Base-by-base conservation (phyloP, 2,113 vertebrate species). In the Hystrix brachyura region DNA sequence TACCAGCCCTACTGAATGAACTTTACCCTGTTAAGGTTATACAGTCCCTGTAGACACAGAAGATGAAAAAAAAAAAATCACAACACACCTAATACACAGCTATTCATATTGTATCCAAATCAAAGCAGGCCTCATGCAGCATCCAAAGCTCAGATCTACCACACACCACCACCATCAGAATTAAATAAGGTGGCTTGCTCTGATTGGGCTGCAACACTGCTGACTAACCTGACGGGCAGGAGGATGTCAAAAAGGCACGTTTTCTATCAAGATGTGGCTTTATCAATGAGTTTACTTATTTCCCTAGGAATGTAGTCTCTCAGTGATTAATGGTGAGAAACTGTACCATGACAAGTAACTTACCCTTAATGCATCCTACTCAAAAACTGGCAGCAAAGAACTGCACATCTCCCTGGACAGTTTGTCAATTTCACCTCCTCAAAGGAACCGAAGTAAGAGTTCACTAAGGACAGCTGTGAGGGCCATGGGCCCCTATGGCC, bases 1-100 rank as follows among this genome's bases (percentile, higher is more conserved):
- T 98, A 98, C 94, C 6, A 95, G 38, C 71, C 94, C 97, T 91
- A 96, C 55, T 87, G 95, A 98, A 98, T 96, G 98, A 98, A 98
- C 25, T 94, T 97, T 92, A 60, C 84, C 97, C 97, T 96, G 96
- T 95, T 96, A 98, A 98, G 96, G 97, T 88, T 92, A 84, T 13
- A 96, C 27, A 74, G 96, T 86, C 98, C 96, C 92, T 94, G 80
- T 72, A 86, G 86, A 96, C 94, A 23, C 29, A 83, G 90, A 89
- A 96, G 94, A 89, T 95, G 97, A 88, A 95, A 95, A 38, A 38
- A 38, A 38, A 38, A 38, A 96, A 93, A 97, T 97, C 96, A 96
- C 1, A 88, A 74, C 93, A 96, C 11, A 92, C 94, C 83, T 1
- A 65, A 51, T 81, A 92, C 95, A 94, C 90, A 43, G 97, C 90